phyloP scores from a whole-genome alignment of 2,888 invertebrate genomes.

The Bellardia bayeri region DNA sequence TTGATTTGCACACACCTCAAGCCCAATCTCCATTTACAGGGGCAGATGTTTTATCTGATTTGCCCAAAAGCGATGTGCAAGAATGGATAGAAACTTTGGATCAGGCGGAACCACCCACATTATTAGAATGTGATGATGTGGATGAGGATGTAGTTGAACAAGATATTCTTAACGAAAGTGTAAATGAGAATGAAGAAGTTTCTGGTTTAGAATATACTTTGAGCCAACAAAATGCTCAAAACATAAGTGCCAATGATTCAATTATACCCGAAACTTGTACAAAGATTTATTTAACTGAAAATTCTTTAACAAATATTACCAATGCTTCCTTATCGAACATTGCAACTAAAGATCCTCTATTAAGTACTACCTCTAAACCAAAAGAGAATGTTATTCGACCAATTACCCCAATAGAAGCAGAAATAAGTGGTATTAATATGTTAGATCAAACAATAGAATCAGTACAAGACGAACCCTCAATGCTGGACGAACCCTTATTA shows the following conservation, averaged over 20 bases:
- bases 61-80: constrained; percentile 77
- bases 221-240: constrained; percentile 26
- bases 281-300: constrained; percentile 55
- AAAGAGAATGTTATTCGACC: not conserved
- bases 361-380: constrained; percentile 40
- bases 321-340: constrained; percentile 19
- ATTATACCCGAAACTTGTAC: constrained; percentile 76
- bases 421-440: constrained; percentile 81
- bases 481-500: constrained; percentile 76
- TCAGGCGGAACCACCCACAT: constrained; percentile 44
- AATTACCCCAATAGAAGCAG: constrained; percentile 64
- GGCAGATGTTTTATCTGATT: constrained; percentile 71
- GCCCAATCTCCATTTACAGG: constrained; percentile 69
- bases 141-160: constrained; percentile 19
- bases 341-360: constrained; percentile 56
- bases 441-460: constrained; percentile 80
- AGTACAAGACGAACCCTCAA: constrained; percentile 77
- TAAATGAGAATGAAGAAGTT: constrained; percentile 67
- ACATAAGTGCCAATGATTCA: constrained; percentile 53
- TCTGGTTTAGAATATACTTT: constrained; percentile 48
- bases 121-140: constrained; percentile 63
- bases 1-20: constrained; percentile 38
- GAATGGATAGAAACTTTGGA: constrained; percentile 77
- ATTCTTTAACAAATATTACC: constrained; percentile 6
- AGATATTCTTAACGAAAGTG: constrained; percentile 53